Evolutionary conservation across 2,888 invertebrate species (phyloP).

Genomic region (Iselma pallidipennis): DNA sequence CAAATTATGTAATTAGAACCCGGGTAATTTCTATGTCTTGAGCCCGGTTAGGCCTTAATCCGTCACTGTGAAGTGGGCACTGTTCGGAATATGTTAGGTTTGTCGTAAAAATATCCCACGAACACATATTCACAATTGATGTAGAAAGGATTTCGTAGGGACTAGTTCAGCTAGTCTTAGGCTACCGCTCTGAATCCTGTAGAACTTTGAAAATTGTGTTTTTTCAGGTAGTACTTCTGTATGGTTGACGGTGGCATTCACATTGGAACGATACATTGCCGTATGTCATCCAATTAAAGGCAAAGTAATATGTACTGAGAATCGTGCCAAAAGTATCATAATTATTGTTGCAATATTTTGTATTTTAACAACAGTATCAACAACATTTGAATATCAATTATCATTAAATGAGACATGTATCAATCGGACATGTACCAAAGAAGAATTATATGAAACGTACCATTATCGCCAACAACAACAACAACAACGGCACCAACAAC

Average conservation of each 20-base stretch:
- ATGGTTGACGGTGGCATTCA: conserved; percentile 76
- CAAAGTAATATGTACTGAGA: conserved; percentile 70
- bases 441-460: conserved; percentile 15
- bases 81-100: no score
- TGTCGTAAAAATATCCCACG: no score
- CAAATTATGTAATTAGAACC: no score
- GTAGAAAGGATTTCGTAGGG: no score
- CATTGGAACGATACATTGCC: conserved; percentile 75
- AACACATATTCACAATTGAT: no score
- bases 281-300: conserved; percentile 75
- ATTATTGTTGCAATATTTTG: conserved; percentile 63
- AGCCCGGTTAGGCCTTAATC: no score
- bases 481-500: conserved; percentile 1
- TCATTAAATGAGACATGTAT: conserved; percentile 47
- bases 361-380: conserved; percentile 63
- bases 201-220: neutral
- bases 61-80: no score
- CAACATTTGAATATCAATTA: conserved; percentile 70
- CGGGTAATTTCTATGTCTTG: no score
- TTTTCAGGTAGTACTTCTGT: conserved; percentile 67
- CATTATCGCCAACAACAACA: conserved; percentile 16
- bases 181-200: no score
- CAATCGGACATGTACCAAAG: conserved; percentile 23
- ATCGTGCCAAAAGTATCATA: conserved; percentile 69
- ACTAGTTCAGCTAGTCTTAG: no score